Base-by-base conservation (phyloP, 2,113 vertebrate genomes). In the Archocentrus centrarchus region DNA sequence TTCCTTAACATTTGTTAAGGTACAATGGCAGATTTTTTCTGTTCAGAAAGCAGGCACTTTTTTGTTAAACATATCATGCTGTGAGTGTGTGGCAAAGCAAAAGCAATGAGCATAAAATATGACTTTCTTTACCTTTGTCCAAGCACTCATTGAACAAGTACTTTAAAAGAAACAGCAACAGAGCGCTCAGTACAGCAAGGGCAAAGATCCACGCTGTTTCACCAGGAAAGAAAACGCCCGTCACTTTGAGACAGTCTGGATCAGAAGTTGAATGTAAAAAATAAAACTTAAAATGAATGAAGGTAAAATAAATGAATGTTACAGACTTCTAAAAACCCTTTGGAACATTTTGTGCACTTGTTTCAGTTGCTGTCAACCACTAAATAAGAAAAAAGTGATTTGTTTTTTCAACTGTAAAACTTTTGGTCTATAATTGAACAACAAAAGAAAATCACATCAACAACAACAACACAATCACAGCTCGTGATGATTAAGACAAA, bases 351-450 rank as follows among this genome's bases (percentile, higher is more conserved):
- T 61, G 27, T 0, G 0, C 7, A 61, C 32, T 27, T 0, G 0
- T 2, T 61, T 61, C 30, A 61, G 1, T 32, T 61, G 17, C 15
- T 61, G 0, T 35, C 59, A 61, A 1, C 59, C 27, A 32, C 11
- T 6, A 32, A 8, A 11, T 7, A 61, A 8, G 32, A 61, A 35
- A 61, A 0, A 17, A 35, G 1, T 35, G 35, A 7, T 35, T 35
- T 35, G 6, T 35, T 35, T 35, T 35, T 35, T 35, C 4, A 5
- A 7, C 1, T 35, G 7, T 0, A 11, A 41, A 41, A 39, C 8
- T 41, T 9, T 11, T 41, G 39, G 39, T 2, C 39, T 41, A 10
- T 11, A 41, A 11, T 41, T 41, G 10, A 41, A 41, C 39, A 41
- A 11, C 3, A 41, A 41, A 41, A 41, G 39, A 41, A 41, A 11